Base-by-base conservation (phyloP, 2,888 invertebrate species). In the Hyppa rectilinea region DNA sequence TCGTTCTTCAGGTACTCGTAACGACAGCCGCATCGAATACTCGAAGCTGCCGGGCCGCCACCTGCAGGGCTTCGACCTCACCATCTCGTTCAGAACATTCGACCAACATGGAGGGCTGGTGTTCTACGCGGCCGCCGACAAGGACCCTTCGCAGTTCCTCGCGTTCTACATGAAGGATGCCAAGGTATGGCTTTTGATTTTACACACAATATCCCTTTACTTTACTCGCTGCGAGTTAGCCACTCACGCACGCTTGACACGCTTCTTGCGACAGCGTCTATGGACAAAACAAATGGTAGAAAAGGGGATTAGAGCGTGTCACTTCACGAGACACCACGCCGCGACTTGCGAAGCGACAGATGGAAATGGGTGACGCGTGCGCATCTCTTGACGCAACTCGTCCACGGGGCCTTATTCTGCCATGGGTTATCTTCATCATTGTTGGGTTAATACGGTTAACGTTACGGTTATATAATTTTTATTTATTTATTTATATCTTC, bases 91-190 rank as follows among this genome's bases (percentile, higher is more conserved):
- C 92, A 97, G 98, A 80, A 98, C 98, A 0, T 96, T 96, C 70
- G 96, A 96, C 72, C 94, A 95, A n/a, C 96, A 97, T 14, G 97
- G 98, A 67, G 99, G 99, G 1, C 95, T 99, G 9, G 96, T 99
- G 23, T 98, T 99, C 95, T 99, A 98, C 92, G 97, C 97, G 1
- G 79, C 83, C 0, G 89, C 93, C 0, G 97, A 97, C 68, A 93
- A 94, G 17, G 93, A 96, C 2, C 97, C 97, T 29, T 91, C 91
- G 0, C 97, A 98, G 88, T 97, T 97, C 88, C 97, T 98, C 0
- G 97, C 98, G 0, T 92, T 98, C 14, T 98, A 97, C 86, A 93
- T 99, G 89, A 96, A 96, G 77, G 96, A 97, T 60, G 99, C 98
- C 47, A 96, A 96, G 92, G 97, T 98, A 92, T 45, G 29, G n/a